phyloP scores from a whole-genome alignment of 2,113 vertebrate species.

The Cyrtonyx montezumae region DNA sequence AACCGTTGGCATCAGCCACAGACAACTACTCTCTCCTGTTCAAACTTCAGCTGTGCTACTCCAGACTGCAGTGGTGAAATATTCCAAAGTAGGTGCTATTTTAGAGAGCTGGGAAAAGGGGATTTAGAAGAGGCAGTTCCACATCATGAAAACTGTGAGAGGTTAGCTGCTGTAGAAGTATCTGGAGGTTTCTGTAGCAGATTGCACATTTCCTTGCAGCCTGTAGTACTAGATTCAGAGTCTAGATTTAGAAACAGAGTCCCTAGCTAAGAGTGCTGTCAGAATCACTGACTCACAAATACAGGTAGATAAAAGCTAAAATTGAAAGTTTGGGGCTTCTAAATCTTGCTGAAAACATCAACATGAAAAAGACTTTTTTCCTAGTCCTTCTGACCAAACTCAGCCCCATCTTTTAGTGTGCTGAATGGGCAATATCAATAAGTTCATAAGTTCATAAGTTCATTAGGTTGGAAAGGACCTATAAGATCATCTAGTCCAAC shows the following conservation, averaged over 20 bases:
- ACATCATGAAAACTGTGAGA: background rate
- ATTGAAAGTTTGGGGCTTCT: background rate
- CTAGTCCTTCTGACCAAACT: background rate
- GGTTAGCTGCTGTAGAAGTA: background rate
- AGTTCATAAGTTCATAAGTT: too few species aligned
- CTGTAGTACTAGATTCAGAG: background rate
- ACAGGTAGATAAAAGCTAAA: background rate
- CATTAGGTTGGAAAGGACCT: too few species aligned
- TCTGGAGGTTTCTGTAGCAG: background rate
- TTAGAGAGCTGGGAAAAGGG: background rate
- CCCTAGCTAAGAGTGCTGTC: background rate
- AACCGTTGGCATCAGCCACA: background rate
- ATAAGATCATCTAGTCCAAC: too few species aligned
- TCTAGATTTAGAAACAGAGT: background rate
- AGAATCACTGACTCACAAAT: background rate
- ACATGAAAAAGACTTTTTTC: background rate
- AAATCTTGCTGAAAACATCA: background rate
- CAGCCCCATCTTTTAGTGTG: rapidly evolving
- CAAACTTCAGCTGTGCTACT: background rate
- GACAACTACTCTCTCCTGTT: background rate
- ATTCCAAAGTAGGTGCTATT: background rate
- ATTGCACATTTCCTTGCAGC: background rate
- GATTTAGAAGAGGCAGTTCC: background rate
- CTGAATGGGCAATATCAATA: background rate
- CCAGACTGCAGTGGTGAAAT: background rate